Conservation (phyloP, 2,113 vertebrate species). For the Syrrhaptes paradoxus region DNA sequence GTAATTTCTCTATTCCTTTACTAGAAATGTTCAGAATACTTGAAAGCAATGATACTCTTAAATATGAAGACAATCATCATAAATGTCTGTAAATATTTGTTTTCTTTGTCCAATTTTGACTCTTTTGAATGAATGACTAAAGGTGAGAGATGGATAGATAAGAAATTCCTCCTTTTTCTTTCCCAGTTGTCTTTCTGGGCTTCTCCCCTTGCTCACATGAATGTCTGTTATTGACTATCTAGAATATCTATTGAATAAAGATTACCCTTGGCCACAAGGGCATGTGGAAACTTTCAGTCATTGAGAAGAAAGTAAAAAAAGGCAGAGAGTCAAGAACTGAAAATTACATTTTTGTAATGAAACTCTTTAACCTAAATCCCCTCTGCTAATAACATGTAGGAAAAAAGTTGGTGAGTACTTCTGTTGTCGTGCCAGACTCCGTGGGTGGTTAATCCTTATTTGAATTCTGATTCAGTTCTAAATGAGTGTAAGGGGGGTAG, state of each 20-base stretch:
- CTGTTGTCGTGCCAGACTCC: background rate
- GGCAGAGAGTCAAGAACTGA: background rate
- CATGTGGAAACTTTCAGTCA: background rate
- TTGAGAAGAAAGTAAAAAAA: background rate
- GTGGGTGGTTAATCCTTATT: slow-evolving; percentile 46
- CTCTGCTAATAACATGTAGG: background rate
- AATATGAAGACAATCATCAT: background rate
- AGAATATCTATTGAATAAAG: background rate
- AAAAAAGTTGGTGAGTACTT: slow-evolving; percentile 9
- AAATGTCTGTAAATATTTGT: background rate
- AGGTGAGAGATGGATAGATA: background rate
- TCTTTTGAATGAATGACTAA: background rate
- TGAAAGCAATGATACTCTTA: background rate
- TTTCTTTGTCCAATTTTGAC: background rate
- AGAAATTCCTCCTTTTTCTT: background rate
- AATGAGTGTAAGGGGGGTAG: slow-evolving; percentile 1
- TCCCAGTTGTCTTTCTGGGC: too few relatives aligned
- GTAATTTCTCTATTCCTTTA: background rate
- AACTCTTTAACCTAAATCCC: slow-evolving; percentile 15
- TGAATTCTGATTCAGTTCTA: slow-evolving; percentile 55
- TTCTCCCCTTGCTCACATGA: background rate
- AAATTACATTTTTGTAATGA: background rate
- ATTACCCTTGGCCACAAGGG: background rate
- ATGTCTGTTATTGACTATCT: background rate
- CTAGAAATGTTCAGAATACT: background rate